Evolutionary conservation across 1,140 invertebrate species (phyloP), one percentile per base, ranked within the genome.

Genomic region (Thaumatotibia leucotreta): DNA sequence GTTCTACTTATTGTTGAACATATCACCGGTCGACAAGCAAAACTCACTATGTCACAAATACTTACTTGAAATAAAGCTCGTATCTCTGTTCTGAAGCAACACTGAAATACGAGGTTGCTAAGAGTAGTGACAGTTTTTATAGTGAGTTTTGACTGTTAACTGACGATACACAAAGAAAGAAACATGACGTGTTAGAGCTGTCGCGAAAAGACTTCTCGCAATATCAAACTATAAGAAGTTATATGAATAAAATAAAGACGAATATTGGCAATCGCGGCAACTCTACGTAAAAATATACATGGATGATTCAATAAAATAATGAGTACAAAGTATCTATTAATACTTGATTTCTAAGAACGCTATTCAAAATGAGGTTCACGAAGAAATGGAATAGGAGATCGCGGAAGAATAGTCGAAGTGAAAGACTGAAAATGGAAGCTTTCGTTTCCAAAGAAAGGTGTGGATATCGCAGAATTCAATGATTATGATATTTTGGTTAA

Each of bases 301-400:
- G 14, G 39, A 6, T 45, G 39, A 45, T 45, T 45, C 17, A 45
- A 45, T 45, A 20, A 45, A 45, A 45, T 45, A 5, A 45, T 45
- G 39, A 45, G 39, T 45, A 45, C 39, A 45, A 45, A 45, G 39
- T 45, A 45, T 45, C 23, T 24, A 23, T 5, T 24, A 54, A 54
- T 45, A 45, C 6, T 29, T 45, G 39, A 45, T 45, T 17, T 45
- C 39, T 45, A 45, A 35, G 50, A 68, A 70, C 11, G 39, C 76
- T 86, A 86, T 66, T 66, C 54, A 84, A 88, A 85, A 86, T 88
- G 82, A 86, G 86, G 84, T 86, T 82, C 67, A 67, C 73, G 62
- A 24, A 63, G 58, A 64, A 67, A 75, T 79, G 79, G 79, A 83
- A 70, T 68, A 65, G 77, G 75, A 79, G 75, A 82, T 82, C 78